Percentiles rank a stretch among this genome's conserved stretches.
These are phyloP conservation scores for Eospalax fontanierii DNA, from an alignment of 2,797 vertebrate genomes.

Conservation along the genomic window DNA sequence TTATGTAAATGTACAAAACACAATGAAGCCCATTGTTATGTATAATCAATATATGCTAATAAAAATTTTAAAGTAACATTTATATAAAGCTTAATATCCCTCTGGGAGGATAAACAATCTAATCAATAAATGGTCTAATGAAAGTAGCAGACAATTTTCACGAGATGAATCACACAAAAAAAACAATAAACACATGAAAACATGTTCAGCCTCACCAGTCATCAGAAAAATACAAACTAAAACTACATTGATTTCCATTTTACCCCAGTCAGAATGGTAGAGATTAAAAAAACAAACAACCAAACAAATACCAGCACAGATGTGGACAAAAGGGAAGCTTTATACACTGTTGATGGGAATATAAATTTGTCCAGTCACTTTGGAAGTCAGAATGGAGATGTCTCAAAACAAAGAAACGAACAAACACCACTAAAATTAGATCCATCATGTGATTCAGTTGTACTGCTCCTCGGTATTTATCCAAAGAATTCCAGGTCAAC, in stretches of 20 bases:
- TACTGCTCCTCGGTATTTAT: background rate
- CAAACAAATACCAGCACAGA: background rate
- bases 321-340: background rate
- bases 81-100: background rate
- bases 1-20: background rate
- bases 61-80: background rate
- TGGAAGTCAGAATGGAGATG: background rate
- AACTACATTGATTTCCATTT: background rate
- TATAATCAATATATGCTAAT: background rate
- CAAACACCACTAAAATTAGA: no score
- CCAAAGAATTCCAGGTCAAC: background rate
- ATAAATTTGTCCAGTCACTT: no score
- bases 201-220: background rate
- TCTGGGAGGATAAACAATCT: background rate
- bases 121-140: background rate
- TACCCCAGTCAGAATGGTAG: background rate
- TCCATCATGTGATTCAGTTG: background rate
- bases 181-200: background rate
- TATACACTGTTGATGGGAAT: background rate
- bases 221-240: background rate
- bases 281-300: background rate
- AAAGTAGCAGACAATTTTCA: background rate
- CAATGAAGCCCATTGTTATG: background rate
- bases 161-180: background rate
- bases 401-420: background rate